Conservation (phyloP, 92 coral and sea anemone genomes). For the Parazoanthus swiftii region DNA sequence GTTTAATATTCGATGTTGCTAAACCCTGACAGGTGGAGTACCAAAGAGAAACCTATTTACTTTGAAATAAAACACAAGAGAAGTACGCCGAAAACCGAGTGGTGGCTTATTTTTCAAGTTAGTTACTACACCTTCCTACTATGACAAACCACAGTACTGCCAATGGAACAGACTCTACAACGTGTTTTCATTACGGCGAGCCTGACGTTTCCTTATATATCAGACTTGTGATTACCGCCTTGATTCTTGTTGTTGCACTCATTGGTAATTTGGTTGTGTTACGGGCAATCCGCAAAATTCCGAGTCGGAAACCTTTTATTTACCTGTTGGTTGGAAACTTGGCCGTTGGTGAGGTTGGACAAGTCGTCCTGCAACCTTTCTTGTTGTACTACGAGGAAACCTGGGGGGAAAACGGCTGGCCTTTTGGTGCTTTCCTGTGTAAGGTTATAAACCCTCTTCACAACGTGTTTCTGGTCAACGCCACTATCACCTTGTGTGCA, state of each 20-base stretch:
- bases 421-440: no score
- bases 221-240: neutral
- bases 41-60: no score
- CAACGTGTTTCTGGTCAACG: no score
- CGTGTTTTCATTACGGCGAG: neutral
- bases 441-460: no score
- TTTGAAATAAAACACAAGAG: no score
- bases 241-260: neutral
- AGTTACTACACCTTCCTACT: neutral
- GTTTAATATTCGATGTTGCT: no score
- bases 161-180: neutral
- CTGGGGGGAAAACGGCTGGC: neutral
- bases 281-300: neutral
- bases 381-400: neutral
- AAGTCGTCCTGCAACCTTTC: neutral
- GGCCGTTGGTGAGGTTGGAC: constrained; percentile 7
- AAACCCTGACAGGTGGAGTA: no score
- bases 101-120: no score
- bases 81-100: no score
- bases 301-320: neutral
- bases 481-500: no score
- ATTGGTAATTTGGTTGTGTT: constrained; percentile 7
- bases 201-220: neutral
- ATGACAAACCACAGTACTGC: neutral
- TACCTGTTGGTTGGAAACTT: constrained; percentile 15